phyloP scores from a whole-genome alignment of 2,113 vertebrate genomes.

The Zosterops lateralis region DNA sequence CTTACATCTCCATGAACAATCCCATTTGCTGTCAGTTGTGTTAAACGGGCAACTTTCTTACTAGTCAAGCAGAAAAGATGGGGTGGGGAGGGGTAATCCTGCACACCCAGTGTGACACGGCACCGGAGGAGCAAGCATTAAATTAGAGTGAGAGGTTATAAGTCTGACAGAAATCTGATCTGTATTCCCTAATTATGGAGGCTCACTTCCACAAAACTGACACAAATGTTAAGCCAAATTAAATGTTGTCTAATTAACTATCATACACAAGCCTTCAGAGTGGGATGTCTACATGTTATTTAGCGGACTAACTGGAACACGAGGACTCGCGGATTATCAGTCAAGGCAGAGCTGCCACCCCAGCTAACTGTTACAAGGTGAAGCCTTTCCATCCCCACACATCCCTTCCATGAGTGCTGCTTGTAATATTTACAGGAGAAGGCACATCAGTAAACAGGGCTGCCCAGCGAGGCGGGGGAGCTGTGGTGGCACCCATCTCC shows the following conservation, averaged over 20 bases:
- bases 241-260: slow-evolving; percentile 80
- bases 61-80: slow-evolving; percentile 71
- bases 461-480: slow-evolving; percentile 72
- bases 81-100: background rate
- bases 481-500: slow-evolving; percentile 64
- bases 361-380: slow-evolving; percentile 33
- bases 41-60: slow-evolving; percentile 62
- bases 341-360: slow-evolving; percentile 32
- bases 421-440: slow-evolving; percentile 80
- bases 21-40: slow-evolving; percentile 65
- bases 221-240: slow-evolving; percentile 78
- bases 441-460: slow-evolving; percentile 79
- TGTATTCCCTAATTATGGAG: slow-evolving; percentile 77
- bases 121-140: slow-evolving; percentile 59
- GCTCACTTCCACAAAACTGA: slow-evolving; percentile 73
- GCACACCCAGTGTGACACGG: slow-evolving; percentile 57
- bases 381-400: slow-evolving; percentile 28
- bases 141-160: slow-evolving; percentile 72
- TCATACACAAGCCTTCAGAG: slow-evolving; percentile 65
- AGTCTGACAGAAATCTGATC: slow-evolving; percentile 76
- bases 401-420: slow-evolving; percentile 20
- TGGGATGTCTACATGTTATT: slow-evolving; percentile 50
- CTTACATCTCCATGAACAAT: slow-evolving; percentile 70
- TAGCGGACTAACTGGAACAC: slow-evolving; percentile 17
- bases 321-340: background rate